phyloP scores from a whole-genome alignment of 1,140 invertebrate species.

The Babylonia areolata region DNA sequence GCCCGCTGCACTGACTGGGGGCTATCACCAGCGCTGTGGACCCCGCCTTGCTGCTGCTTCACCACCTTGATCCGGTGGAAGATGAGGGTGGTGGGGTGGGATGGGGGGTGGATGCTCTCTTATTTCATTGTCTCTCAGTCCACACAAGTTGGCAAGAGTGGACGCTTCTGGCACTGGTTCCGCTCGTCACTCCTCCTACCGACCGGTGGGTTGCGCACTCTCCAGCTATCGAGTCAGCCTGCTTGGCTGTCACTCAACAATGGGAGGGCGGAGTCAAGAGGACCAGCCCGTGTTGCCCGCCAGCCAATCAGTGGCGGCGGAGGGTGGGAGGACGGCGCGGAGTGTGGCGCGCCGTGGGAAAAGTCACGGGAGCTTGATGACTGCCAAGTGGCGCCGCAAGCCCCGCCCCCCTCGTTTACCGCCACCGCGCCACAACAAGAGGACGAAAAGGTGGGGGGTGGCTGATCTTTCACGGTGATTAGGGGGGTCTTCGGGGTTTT shows the following conservation, averaged over 20 bases:
- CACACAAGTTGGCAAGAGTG: background rate
- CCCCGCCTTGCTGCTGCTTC: background rate
- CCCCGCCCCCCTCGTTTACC: constrained; percentile 30
- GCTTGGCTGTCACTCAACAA: background rate
- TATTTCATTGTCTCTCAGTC: constrained; percentile 22
- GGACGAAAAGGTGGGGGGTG: background rate
- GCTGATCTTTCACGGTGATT: constrained; percentile 15
- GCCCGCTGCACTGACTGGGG: background rate
- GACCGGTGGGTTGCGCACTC: background rate
- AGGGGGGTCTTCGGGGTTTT: background rate
- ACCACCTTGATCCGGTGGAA: background rate
- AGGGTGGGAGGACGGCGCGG: background rate
- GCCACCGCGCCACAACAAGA: background rate
- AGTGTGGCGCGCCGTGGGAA: constrained; percentile 10
- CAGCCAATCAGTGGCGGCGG: background rate
- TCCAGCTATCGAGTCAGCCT: background rate
- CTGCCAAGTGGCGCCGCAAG: constrained; percentile 32
- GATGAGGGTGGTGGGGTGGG: background rate
- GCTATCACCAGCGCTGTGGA: background rate
- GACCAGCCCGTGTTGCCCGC: background rate
- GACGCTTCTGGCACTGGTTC: background rate
- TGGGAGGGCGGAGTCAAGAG: background rate
- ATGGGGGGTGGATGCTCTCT: background rate
- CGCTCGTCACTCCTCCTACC: background rate
- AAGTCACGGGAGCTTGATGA: constrained; percentile 22